Evolutionary conservation across 2,113 vertebrate species (phyloP).

Genomic region (Macroglossus sobrinus): DNA sequence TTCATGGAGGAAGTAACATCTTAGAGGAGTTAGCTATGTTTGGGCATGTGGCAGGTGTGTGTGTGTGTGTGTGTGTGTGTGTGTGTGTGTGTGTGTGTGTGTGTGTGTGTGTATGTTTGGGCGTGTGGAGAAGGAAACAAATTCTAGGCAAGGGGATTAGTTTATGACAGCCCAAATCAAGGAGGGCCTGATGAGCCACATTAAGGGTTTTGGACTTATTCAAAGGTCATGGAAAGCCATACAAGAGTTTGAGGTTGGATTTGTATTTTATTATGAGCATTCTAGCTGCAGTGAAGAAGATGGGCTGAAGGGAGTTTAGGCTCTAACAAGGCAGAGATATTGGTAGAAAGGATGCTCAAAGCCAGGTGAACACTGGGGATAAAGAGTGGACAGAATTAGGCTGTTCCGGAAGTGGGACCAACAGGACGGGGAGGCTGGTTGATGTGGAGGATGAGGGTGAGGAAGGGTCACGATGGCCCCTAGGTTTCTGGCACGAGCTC

Average conservation of each 20-base stretch:
- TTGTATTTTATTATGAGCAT: neutral
- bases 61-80: neutral
- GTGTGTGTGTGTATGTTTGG: neutral
- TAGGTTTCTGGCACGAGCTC: too few relatives aligned
- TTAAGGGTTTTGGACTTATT: neutral
- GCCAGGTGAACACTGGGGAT: rapidly evolving
- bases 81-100: neutral
- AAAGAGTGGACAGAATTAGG: neutral
- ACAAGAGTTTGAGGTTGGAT: neutral
- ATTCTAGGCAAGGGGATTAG: neutral
- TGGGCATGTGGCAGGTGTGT: neutral
- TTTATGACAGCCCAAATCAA: too few relatives aligned
- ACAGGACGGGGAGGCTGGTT: neutral
- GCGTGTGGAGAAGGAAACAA: neutral
- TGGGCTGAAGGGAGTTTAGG: too few relatives aligned
- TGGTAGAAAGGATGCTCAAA: neutral
- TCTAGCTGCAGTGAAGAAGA: neutral
- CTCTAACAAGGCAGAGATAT: neutral
- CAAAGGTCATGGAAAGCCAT: neutral
- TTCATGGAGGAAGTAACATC: neutral
- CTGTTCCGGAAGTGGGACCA: neutral
- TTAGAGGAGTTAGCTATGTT: neutral
- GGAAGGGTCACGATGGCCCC: neutral
- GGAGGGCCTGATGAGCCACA: neutral
- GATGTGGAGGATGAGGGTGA: neutral